A percentile compares a stretch with the other conserved stretches of the same genome.
Evolutionary conservation across 2,113 vertebrate species (phyloP).

Genomic region (Gambusia holbrooki): DNA sequence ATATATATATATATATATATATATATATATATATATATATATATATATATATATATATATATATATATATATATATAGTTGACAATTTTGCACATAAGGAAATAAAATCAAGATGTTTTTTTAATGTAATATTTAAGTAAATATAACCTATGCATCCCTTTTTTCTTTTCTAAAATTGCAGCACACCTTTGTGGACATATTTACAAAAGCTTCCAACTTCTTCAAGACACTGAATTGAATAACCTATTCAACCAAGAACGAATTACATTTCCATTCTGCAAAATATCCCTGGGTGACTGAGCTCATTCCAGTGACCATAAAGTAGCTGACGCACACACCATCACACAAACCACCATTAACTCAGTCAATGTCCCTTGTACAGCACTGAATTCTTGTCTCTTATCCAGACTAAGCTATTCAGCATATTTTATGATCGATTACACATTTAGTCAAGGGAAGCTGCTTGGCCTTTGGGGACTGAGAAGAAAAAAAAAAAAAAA

Average conservation of each 20-base stretch:
- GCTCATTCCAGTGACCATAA: constrained; percentile 50
- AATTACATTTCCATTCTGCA: constrained; percentile 24
- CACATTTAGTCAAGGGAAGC: constrained; percentile 69
- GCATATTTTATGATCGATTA: constrained; percentile 78
- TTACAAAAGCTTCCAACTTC: background rate
- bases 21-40: background rate
- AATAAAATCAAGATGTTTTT: background rate
- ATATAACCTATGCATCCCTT: background rate
- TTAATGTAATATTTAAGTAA: background rate
- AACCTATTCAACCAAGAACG: constrained; percentile 10
- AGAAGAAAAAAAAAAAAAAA: background rate
- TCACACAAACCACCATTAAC: constrained; percentile 67
- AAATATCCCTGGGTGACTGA: constrained; percentile 23
- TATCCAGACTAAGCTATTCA: constrained; percentile 70
- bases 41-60: background rate
- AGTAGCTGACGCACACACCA: constrained; percentile 36
- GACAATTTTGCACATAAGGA: background rate
- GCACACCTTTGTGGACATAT: background rate
- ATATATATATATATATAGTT: background rate
- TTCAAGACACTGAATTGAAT: background rate
- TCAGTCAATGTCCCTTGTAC: constrained; percentile 72
- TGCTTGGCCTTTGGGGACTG: constrained; percentile 49
- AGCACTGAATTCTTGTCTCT: constrained; percentile 49
- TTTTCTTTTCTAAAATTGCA: background rate
- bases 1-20: background rate